These are phyloP conservation scores for mouse (Mus musculus) DNA, from an alignment of 2,113 vertebrate species.

Conservation along the genomic window GRCm39 chr9:99221501-99222000, in stretches of 20 bases:
- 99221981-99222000: not conserved
- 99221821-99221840: not conserved
- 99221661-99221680: not conserved
- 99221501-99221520: not conserved
- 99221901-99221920: not conserved
- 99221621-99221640: not conserved
- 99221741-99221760: not conserved
- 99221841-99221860: not conserved
- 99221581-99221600: not conserved
- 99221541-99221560: not conserved
- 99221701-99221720: not conserved
- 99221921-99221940: not conserved
- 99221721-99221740: not conserved
- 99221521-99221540: not conserved
- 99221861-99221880: not conserved
- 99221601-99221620: not conserved
- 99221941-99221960: not conserved
- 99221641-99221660: too few relatives aligned
- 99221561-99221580: not conserved
- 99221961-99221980: not conserved
- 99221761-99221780: not conserved
- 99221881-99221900: not conserved
- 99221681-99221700: accelerated
- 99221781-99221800: not conserved
- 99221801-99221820: not conserved